Evolutionary conservation across 2,113 vertebrate genomes (phyloP), one percentile per base, ranked within the genome.

Genomic region (mouse (Mus musculus)): DNA sequence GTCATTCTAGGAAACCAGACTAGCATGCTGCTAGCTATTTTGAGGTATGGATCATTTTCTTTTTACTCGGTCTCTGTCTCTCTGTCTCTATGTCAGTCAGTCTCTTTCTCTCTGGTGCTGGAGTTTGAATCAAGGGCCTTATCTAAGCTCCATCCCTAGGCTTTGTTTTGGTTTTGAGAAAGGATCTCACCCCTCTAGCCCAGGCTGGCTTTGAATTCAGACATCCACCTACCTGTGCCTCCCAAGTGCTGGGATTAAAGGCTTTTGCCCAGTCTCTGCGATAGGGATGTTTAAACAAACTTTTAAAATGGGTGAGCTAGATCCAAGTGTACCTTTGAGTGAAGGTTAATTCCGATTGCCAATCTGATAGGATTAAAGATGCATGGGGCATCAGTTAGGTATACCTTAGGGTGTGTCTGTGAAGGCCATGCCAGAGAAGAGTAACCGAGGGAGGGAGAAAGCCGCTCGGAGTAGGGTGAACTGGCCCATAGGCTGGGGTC

Each of bases 1-100:
- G 63, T 95, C 91, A 93, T 96, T 95, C 94, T 73, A 76, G 95
- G 95, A 96, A 96, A 93, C 82, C 71, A 91, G 30, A 96, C 61
- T 59, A 76, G 75, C 85, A 75, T 85, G 71, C 88, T 85, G 49
- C 80, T 93, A 71, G 88, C 84, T 95, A 89, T 95, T 97, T 93
- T 59, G 71, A 75, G 86, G 84, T 56, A 80, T n/a, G 28, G 24
- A 84, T 75, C 13, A 63, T 61, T 87, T 56, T 69, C 24, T 71
- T 71, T 28, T 84, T 8, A 28, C 36, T 78, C 36, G 0, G 33
- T 54, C 76, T 78, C 33, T n/a, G 3, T 36, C 6, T 36, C 13
- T 36, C 13, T 36, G 7, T 63, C 61, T 63, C 7, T 24, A 7
- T 24, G 17, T 63, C 61, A 20, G 63, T 33, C 3, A 22, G 7